These are phyloP conservation scores for Drepana arcuata DNA, from an alignment of 1,140 invertebrate genomes.

Conservation along the genomic window DNA sequence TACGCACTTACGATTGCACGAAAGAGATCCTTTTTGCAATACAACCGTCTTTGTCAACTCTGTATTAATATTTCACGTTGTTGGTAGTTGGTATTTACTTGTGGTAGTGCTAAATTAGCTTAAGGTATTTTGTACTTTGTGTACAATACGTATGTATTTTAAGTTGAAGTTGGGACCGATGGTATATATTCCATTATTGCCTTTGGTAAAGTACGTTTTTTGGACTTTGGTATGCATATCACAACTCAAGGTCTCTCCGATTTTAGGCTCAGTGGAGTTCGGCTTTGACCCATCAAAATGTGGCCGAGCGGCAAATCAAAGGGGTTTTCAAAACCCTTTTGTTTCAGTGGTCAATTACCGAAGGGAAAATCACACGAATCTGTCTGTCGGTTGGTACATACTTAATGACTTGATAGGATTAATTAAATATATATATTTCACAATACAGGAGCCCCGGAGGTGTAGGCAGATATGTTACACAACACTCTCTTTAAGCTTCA, in stretches of 20 bases:
- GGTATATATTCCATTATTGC: background rate
- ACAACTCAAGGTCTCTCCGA: slow-evolving; percentile 24
- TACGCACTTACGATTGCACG: no score
- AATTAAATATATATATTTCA: background rate
- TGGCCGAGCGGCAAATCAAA: slow-evolving; percentile 64
- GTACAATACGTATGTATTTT: background rate
- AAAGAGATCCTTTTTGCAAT: no score
- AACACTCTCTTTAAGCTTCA: no score
- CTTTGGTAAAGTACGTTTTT: background rate
- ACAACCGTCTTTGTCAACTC: no score
- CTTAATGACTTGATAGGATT: background rate
- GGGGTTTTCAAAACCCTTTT: slow-evolving; percentile 52
- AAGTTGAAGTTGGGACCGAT: background rate
- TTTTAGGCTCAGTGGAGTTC: slow-evolving; percentile 48
- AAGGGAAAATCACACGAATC: slow-evolving; percentile 44
- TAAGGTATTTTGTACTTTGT: no score
- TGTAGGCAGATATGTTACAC: background rate
- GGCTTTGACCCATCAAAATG: slow-evolving; percentile 51
- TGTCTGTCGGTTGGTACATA: slow-evolving; percentile 16
- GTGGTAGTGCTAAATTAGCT: no score
- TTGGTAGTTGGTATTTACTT: no score
- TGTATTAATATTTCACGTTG: no score
- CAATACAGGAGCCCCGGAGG: background rate
- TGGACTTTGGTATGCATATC: background rate
- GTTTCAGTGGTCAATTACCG: slow-evolving; percentile 39